Base-by-base conservation (phyloP, 2,113 vertebrate genomes). In the Chitala chitala region DNA sequence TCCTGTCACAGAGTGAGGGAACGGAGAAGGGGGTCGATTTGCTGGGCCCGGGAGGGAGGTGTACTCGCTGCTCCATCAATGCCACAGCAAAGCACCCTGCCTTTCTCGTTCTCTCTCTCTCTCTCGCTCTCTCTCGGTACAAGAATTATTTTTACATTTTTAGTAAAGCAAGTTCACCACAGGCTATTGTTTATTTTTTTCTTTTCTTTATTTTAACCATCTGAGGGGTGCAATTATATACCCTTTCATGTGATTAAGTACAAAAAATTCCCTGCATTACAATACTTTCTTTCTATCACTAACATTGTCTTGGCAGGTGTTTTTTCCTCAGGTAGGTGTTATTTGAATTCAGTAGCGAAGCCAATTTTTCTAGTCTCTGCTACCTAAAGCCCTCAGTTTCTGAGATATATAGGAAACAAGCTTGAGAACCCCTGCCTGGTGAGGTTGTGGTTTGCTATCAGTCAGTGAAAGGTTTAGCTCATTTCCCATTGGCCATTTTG, bases 41-140 rank as follows among this genome's bases (percentile, higher is more conserved):
- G 71, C n/a, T 22, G n/a, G n/a, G 64, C 64, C 24, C 22, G 15
- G 64, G 42, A 24, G 40, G n/a, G 63, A 2, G 10, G 9, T 42
- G 42, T 38, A 68, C 17, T 12, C 24, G 24, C 40, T 26, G 22
- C 22, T 48, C 8, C 29, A 72, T 55, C 26, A 26, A 24, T 15
- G 0, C 42, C 22, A 59, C 29, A 9, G 48, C 20, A 51, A 40
- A 53, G 36, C 80, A 81, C 82, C 85, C 63, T 54, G 2, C 10
- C n/a, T 42, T n/a, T 36, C 38, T 4, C 12, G 29, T 44, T n/a
- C 48, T 69, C 81, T 77, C 1, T 38, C 26, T 13, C 29, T 69
- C 40, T 33, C 24, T 46, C n/a, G n/a, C n/a, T n/a, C n/a, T n/a
- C n/a, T n/a, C n/a, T n/a, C n/a, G 42, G 40, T 46, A 42, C 7